Base-by-base conservation (phyloP, 2,113 vertebrate genomes). In the Pedetes capensis region DNA sequence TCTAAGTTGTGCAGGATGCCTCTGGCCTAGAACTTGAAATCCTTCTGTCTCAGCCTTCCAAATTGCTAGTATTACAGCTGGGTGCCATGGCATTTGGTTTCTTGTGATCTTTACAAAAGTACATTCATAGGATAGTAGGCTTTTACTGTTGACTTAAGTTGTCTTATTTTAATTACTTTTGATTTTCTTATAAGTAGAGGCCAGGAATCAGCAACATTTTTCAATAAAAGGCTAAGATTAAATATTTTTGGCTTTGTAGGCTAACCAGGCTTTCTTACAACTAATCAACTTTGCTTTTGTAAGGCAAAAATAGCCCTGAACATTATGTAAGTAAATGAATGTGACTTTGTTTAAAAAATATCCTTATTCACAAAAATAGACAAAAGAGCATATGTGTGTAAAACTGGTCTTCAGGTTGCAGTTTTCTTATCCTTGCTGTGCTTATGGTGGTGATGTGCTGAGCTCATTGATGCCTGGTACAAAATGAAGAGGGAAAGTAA, bases 301-400 rank as follows among this genome's bases (percentile, higher is more conserved):
- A 74, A 27, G 32, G 39, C 17, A 39, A 61, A 91, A 80, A 20
- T 49, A 91, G n/a, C 37, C 29, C 76, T 74, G 53, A 16, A 68
- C 6, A 68, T 17, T 5, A 89, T 22, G 27, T 25, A 57, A n/a
- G n/a, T 4, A 51, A 66, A 55, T 64, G 27, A 78, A 55, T 49
- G 7, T 86, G 37, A 49, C 27, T 49, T 0, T 55, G 14, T 59
- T 59, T 5, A 17, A 91, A 80, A 75, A 55, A 91, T 93, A 90
- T 9, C n/a, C 72, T 90, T 82, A 81, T 89, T 93, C 84, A 91
- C n/a, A 90, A 76, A 96, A 69, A 55, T n/a, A n/a, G n/a, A n/a
- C n/a, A n/a, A n/a, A n/a, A n/a, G n/a, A n/a, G n/a, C n/a, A n/a
- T n/a, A n/a, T n/a, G n/a, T n/a, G n/a, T n/a, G 27, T 29, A 69